phyloP scores from a whole-genome alignment of 2,888 invertebrate species.

The Drosophila cracens region DNA sequence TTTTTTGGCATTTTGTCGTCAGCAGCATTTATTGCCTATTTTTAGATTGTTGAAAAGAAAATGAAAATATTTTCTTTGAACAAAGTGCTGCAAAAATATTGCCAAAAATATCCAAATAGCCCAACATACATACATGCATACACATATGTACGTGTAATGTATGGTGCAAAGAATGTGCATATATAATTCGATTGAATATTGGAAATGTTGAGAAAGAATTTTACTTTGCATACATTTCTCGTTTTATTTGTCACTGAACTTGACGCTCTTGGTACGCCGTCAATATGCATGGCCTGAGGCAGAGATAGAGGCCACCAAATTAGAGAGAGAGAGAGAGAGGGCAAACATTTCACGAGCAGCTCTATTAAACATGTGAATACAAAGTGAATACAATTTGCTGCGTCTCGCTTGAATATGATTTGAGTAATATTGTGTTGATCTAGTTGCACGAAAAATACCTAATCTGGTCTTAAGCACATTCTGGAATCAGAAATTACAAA shows the following conservation, averaged over 20 bases:
- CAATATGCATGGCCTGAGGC: neutral
- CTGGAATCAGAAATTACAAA: neutral
- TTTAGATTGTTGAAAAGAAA: slow-evolving; percentile 24
- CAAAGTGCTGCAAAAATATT: slow-evolving; percentile 19
- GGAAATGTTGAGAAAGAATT: slow-evolving; percentile 15
- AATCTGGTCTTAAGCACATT: neutral
- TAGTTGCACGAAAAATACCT: neutral
- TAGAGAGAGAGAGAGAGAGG: neutral
- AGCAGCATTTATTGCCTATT: slow-evolving; percentile 36
- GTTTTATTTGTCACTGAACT: slow-evolving; percentile 54
- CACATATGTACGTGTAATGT: neutral
- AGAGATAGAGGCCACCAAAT: neutral
- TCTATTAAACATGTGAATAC: slow-evolving; percentile 42
- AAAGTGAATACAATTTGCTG: slow-evolving; percentile 23
- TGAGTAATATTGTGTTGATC: neutral
- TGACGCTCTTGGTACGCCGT: too few species aligned
- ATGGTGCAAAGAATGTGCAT: neutral
- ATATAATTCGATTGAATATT: slow-evolving; percentile 32
- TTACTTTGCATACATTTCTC: slow-evolving; percentile 18
- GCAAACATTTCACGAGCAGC: slow-evolving; percentile 12
- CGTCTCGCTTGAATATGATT: neutral
- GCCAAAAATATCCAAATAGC: slow-evolving; percentile 23
- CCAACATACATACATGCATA: neutral
- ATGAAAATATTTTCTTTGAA: slow-evolving; percentile 32
- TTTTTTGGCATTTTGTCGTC: slow-evolving; percentile 35